Conservation (phyloP, 37 sponge, comb jelly and placozoan species). For the Axinella damicornis region DNA sequence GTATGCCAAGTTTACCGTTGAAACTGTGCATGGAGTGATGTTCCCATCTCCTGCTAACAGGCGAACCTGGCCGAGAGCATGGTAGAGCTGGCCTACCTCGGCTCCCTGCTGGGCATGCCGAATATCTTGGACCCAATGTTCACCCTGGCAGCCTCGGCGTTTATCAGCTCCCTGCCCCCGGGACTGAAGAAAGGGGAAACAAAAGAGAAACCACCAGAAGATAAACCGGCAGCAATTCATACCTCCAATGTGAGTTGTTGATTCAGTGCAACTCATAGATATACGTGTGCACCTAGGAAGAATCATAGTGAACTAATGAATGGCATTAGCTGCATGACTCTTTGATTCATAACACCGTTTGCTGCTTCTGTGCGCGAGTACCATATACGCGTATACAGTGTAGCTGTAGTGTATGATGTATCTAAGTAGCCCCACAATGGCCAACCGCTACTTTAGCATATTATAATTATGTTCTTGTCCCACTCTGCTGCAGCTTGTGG, state of each 20-base stretch:
- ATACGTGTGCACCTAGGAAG: too few relatives aligned
- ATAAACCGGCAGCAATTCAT: neutral
- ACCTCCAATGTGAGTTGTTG: slow-evolving; percentile 38
- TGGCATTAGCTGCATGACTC: too few relatives aligned
- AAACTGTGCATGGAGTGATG: too few relatives aligned
- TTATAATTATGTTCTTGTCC: too few relatives aligned
- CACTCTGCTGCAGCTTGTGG: slow-evolving; percentile 26
- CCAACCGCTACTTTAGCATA: too few relatives aligned
- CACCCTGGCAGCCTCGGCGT: slow-evolving; percentile 51
- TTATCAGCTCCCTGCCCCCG: slow-evolving; percentile 33
- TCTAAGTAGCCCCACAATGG: too few relatives aligned
- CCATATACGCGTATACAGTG: too few relatives aligned
- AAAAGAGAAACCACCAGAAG: neutral
- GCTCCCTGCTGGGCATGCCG: slow-evolving; percentile 57
- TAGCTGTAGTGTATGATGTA: too few relatives aligned
- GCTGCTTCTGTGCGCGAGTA: too few relatives aligned
- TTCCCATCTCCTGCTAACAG: neutral
- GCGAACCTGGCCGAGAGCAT: slow-evolving; percentile 44
- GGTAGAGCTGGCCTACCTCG: slow-evolving; percentile 56
- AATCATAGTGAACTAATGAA: too few relatives aligned
- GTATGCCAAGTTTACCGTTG: too few relatives aligned
- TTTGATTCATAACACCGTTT: too few relatives aligned
- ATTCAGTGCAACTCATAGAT: neutral
- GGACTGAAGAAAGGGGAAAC: neutral
- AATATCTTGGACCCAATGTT: slow-evolving; percentile 67